Evolutionary conservation across 2,113 vertebrate species (phyloP).

Genomic region (Polypterus senegalus): DNA sequence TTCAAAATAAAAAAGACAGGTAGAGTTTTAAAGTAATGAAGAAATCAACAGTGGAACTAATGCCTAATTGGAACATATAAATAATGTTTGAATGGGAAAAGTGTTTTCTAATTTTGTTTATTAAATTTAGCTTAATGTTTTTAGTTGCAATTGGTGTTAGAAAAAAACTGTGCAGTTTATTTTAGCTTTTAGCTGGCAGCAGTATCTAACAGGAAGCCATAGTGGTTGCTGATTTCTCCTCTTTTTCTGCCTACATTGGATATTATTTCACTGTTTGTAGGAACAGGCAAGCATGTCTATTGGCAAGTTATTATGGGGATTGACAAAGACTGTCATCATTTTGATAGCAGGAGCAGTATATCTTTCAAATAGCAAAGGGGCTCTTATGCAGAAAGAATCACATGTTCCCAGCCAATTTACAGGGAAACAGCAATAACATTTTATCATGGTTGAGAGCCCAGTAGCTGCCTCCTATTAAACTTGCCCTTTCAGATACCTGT

Average conservation of each 20-base stretch:
- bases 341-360: slow-evolving; percentile 79
- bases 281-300: slow-evolving; percentile 44
- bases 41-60: no score
- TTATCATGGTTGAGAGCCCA: slow-evolving; percentile 87
- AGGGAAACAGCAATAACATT: slow-evolving; percentile 86
- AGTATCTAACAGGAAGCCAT: background rate
- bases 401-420: slow-evolving; percentile 86
- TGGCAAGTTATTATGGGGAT: slow-evolving; percentile 78
- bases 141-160: no score
- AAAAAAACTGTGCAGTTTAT: background rate
- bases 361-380: slow-evolving; percentile 75
- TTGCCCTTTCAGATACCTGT: slow-evolving; percentile 87
- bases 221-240: slow-evolving; percentile 2
- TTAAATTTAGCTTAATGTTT: no score
- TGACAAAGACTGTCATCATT: slow-evolving; percentile 86
- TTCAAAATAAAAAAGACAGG: no score
- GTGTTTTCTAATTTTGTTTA: no score
- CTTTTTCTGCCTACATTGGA: slow-evolving; percentile 18
- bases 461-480: slow-evolving; percentile 85
- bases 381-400: slow-evolving; percentile 77
- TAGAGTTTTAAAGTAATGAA: no score
- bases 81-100: no score
- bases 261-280: slow-evolving; percentile 55
- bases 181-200: background rate
- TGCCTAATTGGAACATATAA: no score